phyloP scores from a whole-genome alignment of 2,797 vertebrate genomes.

The Myotis daubentonii region DNA sequence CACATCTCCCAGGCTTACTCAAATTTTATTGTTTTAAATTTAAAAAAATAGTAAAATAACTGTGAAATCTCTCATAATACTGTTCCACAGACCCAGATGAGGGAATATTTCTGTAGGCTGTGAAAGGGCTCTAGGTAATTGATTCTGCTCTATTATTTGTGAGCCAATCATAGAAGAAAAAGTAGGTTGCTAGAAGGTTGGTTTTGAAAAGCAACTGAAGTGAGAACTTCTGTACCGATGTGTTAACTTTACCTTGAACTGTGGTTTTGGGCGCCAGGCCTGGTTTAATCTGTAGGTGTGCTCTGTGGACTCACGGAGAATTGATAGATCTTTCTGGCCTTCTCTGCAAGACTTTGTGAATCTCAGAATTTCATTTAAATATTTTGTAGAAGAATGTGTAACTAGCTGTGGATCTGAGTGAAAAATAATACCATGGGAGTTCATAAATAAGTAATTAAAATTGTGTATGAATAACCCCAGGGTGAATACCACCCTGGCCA shows the following conservation, averaged over 20 bases:
- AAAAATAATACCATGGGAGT: constrained; percentile 39
- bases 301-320: not conserved
- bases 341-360: not conserved
- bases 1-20: not conserved
- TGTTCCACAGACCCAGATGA: not conserved
- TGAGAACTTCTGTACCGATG: not conserved
- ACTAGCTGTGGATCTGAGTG: constrained; percentile 6
- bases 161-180: not conserved
- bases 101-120: not conserved
- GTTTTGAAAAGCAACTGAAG: constrained; percentile 15
- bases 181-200: not conserved
- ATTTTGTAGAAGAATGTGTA: constrained; percentile 42
- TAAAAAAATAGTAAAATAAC: not conserved
- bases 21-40: not conserved
- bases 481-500: not conserved
- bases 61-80: not conserved
- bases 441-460: constrained; percentile 66
- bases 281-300: not conserved
- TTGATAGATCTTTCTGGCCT: not conserved
- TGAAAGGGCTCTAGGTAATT: not conserved
- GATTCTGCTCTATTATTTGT: not conserved
- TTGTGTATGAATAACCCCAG: constrained; percentile 28
- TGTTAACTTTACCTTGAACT: constrained; percentile 9
- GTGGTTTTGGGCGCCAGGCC: not conserved
- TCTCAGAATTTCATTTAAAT: constrained; percentile 66